A percentile compares a stretch with the other conserved stretches of the same genome.
Conservation (phyloP, 2,888 invertebrate genomes). For the Nephrocerus scutellatus region DNA sequence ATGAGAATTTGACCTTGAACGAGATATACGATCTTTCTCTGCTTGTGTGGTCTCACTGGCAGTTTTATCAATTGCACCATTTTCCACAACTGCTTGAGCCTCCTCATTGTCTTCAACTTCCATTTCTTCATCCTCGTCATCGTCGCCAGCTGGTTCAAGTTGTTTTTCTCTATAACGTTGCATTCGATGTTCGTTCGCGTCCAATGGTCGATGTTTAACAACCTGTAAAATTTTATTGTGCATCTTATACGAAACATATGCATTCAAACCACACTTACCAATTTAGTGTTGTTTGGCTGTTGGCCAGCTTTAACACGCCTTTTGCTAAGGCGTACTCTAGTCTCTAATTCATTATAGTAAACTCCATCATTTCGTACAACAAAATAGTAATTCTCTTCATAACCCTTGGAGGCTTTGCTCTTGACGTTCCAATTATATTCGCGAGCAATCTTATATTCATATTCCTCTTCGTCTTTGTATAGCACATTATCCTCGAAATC, state of each 20-base stretch:
- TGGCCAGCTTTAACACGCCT: conserved; percentile 72
- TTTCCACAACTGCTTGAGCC: conserved; percentile 20
- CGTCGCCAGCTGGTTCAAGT: conserved; percentile 73
- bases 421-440: conserved; percentile 99
- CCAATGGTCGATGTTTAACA: conserved; percentile 82
- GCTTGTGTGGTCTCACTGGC: conserved; percentile 34
- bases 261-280: conserved; percentile 51
- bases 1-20: conserved; percentile 34
- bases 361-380: conserved; percentile 79
- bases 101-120: conserved; percentile 51
- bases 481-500: conserved; percentile 70
- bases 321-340: conserved; percentile 89
- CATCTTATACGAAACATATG: too few species aligned
- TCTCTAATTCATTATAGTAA: conserved; percentile 92
- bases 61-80: conserved; percentile 34
- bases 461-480: conserved; percentile 84
- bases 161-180: conserved; percentile 80
- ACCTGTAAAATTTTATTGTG: conserved; percentile 30
- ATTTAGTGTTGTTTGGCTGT: conserved; percentile 49
- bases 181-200: conserved; percentile 77
- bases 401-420: conserved; percentile 89
- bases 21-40: conserved; percentile 35
- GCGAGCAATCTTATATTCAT: conserved; percentile 94
- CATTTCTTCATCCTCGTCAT: conserved; percentile 62
- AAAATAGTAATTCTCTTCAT: conserved; percentile 96